Evolutionary conservation across 2,113 vertebrate species (phyloP), one percentile per base, ranked within the genome.

Genomic region (Scortum barcoo): DNA sequence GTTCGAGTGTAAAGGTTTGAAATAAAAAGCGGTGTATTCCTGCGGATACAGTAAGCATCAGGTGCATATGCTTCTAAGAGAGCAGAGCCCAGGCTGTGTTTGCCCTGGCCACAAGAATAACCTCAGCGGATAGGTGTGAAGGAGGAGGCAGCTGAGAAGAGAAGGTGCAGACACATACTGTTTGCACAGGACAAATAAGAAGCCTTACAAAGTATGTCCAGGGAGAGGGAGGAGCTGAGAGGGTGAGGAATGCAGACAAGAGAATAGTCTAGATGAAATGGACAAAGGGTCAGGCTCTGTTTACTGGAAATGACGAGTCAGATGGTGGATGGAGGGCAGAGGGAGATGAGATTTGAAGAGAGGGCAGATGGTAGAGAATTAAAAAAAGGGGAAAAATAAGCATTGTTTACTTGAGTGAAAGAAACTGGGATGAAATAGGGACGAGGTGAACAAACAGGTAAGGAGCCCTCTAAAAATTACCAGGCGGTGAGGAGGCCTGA

Each of bases 121-220:
- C 58, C 72, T 65, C 57, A 54, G 76, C 3, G 2, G 60, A 73
- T 40, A 51, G 50, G 72, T 20, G 46, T 57, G 63, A 71, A 71
- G 46, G 56, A 56, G 4, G 24, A 24, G 72, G 22, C 78, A 56
- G 63, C 67, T 53, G 17, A 68, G 58, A 84, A 33, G 56, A 48
- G 26, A 84, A 22, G n/a, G 19, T 63, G 40, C 76, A 77, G 51
- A 86, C 72, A 75, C 50, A 78, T 17, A 24, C 1, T 63, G 79
- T 84, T 83, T 88, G 76, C 66, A 54, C 50, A 38, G 42, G 54
- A 79, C 83, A 86, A 86, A 91, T 78, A 85, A 51, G 36, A 78
- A 58, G 46, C 1, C 0, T 53, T 61, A 74, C 77, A 65, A 33
- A 81, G 26, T 79, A 53, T 80, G 66, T 76, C n/a, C n/a, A 30